phyloP scores from a whole-genome alignment of 2,113 vertebrate genomes.

The Gnathonemus longibarbis region DNA sequence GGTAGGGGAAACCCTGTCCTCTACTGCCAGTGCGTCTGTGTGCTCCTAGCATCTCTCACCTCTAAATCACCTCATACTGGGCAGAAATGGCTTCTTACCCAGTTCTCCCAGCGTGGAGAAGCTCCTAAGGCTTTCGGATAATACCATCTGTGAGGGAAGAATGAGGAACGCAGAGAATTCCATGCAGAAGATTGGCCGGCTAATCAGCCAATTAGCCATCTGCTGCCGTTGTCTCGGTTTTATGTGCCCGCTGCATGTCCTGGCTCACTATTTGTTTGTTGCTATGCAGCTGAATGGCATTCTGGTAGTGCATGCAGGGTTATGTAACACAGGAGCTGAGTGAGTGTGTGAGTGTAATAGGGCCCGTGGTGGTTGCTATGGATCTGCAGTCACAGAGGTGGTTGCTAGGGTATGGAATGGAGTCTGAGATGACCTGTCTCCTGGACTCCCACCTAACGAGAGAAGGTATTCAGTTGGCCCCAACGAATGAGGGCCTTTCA shows the following conservation, averaged over 20 bases:
- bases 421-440: constrained; percentile 6
- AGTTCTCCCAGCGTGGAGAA: background rate
- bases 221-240: background rate
- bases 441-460: background rate
- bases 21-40: no score
- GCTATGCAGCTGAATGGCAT: constrained; percentile 12
- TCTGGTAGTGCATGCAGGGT: background rate
- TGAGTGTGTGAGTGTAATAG: background rate
- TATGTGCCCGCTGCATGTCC: background rate
- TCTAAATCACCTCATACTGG: background rate
- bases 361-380: constrained; percentile 15
- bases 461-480: background rate
- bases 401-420: constrained; percentile 15
- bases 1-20: background rate
- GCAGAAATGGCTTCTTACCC: background rate
- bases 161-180: background rate
- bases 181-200: background rate
- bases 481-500: background rate
- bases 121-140: background rate
- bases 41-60: background rate
- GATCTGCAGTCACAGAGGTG: constrained; percentile 12
- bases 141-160: background rate
- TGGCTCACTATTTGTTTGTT: background rate
- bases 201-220: constrained; percentile 12
- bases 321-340: background rate